Percentiles rank a stretch among this genome's conserved stretches.
Evolutionary conservation across 2,113 vertebrate genomes (phyloP).

Genomic region (Suncus etruscus): DNA sequence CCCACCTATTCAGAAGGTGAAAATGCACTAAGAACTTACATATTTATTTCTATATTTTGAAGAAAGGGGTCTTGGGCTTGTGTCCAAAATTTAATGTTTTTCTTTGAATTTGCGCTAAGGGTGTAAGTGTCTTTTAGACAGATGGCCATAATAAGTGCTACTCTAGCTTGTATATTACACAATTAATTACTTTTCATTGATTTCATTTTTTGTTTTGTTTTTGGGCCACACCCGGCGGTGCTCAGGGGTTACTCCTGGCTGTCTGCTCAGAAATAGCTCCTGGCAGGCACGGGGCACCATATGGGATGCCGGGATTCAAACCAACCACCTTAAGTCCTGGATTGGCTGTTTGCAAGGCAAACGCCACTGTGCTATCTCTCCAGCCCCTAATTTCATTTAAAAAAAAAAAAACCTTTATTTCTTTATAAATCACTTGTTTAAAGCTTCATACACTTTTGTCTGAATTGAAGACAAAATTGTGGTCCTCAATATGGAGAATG

Average conservation of each 20-base stretch:
- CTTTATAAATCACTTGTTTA: background rate
- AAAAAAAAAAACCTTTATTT: conserved; percentile 50
- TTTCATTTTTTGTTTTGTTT: background rate
- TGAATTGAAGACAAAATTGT: background rate
- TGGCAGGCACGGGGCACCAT: too few species aligned
- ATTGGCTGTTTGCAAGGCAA: too few species aligned
- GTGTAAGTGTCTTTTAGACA: conserved; percentile 47
- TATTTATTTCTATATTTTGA: conserved; percentile 63
- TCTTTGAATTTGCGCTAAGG: conserved; percentile 43
- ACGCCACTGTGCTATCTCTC: too few species aligned
- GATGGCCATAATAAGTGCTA: background rate
- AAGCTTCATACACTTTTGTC: conserved; percentile 18
- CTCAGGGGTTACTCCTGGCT: too few species aligned
- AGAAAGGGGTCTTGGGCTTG: conserved; percentile 41
- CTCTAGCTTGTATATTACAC: background rate
- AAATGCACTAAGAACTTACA: conserved; percentile 18
- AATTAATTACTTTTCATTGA: conserved; percentile 23
- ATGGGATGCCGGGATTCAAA: too few species aligned
- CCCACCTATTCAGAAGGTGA: background rate
- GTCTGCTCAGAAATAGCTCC: too few species aligned
- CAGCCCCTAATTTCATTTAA: conserved; percentile 16
- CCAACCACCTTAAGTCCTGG: too few species aligned
- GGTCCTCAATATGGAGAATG: background rate
- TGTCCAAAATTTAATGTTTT: conserved; percentile 42
- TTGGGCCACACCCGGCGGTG: too few species aligned